Base-by-base conservation (phyloP, 2,113 vertebrate species). In the Aegotheles bennettii region DNA sequence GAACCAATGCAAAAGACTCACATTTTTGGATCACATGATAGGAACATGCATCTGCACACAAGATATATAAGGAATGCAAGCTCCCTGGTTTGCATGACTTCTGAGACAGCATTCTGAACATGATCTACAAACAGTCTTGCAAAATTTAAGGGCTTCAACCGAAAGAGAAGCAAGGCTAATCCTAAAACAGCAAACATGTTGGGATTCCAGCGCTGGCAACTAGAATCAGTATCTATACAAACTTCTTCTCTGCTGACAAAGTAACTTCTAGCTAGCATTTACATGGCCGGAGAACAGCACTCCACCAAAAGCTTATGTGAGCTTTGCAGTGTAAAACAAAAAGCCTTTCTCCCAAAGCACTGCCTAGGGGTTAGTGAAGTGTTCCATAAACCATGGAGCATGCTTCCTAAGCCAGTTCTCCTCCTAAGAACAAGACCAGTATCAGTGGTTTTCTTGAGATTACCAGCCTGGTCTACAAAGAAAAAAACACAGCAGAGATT, bases 41-140 rank as follows among this genome's bases (percentile, higher is more conserved):
- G 25, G 35, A 84, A 81, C 4, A 6, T 0, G 0, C 28, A 63
- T 20, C 28, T 21, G 48, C 24, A 59, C 11, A 25, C 0, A 0
- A 7, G 29, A 33, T 28, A 53, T 8, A 17, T 20, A 50, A 50
- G 24, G 28, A 16, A 79, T 1, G 2, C 13, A 13, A 73, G 8
- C 64, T 42, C 17, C 10, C 4, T 1, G 3, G 10, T 4, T 31
- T 21, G 7, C 14, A 36, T 11, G 28, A 28, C 47, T 63, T 67
- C 76, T 75, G 31, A 79, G 5, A 53, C 6, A 17, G 12, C 17
- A 21, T 47, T 51, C 6, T 61, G n/a, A 89, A 82, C 6, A 26
- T 10, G 13, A 68, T 6, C 40, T 65, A 56, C 20, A 51, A 91
- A 56, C 16, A 51, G 17, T 9, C 50, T 38, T 26, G 9, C 9